phyloP scores from a whole-genome alignment of 2,888 invertebrate genomes.

The Vandiemenella viatica region DNA sequence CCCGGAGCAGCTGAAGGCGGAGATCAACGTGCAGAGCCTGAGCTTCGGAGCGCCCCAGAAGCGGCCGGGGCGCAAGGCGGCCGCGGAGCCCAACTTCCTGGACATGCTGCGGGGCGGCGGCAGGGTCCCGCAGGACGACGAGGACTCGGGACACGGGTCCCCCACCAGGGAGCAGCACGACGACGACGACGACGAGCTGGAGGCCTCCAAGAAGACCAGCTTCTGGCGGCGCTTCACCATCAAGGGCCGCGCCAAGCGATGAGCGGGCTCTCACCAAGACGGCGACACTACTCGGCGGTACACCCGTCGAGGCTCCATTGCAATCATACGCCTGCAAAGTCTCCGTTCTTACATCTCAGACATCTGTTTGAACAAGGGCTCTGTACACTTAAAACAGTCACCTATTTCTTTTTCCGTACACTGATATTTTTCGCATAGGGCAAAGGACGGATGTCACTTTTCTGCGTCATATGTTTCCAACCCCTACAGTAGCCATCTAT shows the following conservation, averaged over 20 bases:
- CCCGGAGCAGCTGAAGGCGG: constrained; percentile 50
- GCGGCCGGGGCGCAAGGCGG: constrained; percentile 31
- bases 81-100: constrained; percentile 44
- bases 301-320: too few species aligned
- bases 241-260: constrained; percentile 53
- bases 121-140: constrained; percentile 22
- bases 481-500: too few species aligned
- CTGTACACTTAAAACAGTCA: too few species aligned
- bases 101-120: constrained; percentile 50
- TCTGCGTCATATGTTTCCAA: too few species aligned
- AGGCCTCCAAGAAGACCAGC: constrained; percentile 18
- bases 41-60: constrained; percentile 40
- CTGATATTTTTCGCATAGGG: too few species aligned
- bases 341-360: too few species aligned
- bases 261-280: constrained; percentile 21
- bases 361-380: too few species aligned
- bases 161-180: constrained; percentile 23
- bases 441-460: too few species aligned
- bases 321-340: too few species aligned
- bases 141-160: constrained; percentile 30
- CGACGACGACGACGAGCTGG: constrained; percentile 9
- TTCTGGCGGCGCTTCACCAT: constrained; percentile 47
- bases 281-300: not conserved
- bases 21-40: constrained; percentile 48
- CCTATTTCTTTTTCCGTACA: too few species aligned